A percentile compares a stretch with the other conserved stretches of the same genome.
phyloP scores from a whole-genome alignment of 1,140 invertebrate genomes.

The Reticulitermes speratus region DNA sequence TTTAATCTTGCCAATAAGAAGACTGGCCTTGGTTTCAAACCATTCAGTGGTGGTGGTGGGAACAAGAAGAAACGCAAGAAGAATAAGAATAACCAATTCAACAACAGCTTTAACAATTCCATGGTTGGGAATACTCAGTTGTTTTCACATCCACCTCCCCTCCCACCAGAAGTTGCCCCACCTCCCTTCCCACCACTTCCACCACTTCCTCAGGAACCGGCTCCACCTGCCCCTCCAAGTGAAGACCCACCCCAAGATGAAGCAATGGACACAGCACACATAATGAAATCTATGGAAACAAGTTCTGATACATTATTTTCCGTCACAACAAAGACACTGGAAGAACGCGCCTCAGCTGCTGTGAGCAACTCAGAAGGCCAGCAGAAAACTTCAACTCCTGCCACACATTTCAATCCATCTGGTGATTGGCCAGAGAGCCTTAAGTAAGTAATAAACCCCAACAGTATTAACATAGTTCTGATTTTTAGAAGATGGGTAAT shows the following conservation, averaged over 20 bases:
- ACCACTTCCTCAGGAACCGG: constrained; percentile 35
- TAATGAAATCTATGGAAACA: constrained; percentile 16
- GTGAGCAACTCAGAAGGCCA: constrained; percentile 20
- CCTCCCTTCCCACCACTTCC: constrained; percentile 36
- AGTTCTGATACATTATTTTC: constrained; percentile 27
- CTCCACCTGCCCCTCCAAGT: constrained; percentile 27
- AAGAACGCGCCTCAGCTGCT: constrained; percentile 44
- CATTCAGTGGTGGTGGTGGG: constrained; percentile 49
- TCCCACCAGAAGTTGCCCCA: constrained; percentile 44
- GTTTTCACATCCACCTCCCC: constrained; percentile 44
- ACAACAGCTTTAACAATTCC: constrained; percentile 51
- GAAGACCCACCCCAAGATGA: constrained; percentile 19
- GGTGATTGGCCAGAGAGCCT: constrained; percentile 70
- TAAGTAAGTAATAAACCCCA: constrained; percentile 45
- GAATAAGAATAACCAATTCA: constrained; percentile 62
- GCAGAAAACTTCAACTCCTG: neutral
- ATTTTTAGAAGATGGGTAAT: too few relatives aligned
- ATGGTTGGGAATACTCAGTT: constrained; percentile 50
- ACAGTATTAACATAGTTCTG: too few relatives aligned
- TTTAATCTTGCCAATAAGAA: constrained; percentile 60
- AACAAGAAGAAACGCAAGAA: constrained; percentile 74
- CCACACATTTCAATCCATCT: constrained; percentile 41
- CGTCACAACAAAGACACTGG: constrained; percentile 36
- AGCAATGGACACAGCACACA: neutral
- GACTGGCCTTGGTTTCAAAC: constrained; percentile 50